These are phyloP conservation scores for Leucozona laternaria DNA, from an alignment of 2,888 invertebrate species.

Conservation along the genomic window DNA sequence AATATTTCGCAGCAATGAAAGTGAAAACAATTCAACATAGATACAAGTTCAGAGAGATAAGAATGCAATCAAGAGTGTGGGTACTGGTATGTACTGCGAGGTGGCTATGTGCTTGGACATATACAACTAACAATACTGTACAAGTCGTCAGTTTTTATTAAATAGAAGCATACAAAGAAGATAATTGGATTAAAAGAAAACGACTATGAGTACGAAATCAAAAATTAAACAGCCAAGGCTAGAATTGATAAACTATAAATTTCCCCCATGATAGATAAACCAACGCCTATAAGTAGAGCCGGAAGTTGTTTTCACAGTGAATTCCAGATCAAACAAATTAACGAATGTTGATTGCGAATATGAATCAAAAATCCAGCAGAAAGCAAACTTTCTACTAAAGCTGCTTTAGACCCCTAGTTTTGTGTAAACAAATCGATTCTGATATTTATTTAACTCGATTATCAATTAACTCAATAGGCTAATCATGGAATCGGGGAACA, in stretches of 20 bases:
- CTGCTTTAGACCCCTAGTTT: background rate
- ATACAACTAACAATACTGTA: background rate
- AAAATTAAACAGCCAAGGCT: slow-evolving; percentile 11
- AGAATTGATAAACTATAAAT: slow-evolving; percentile 11
- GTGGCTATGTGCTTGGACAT: background rate
- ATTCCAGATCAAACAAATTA: slow-evolving; percentile 7
- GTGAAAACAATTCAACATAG: slow-evolving; percentile 11
- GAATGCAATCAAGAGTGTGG: background rate
- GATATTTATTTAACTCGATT: background rate
- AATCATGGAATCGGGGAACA: slow-evolving; percentile 37
- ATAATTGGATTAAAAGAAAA: slow-evolving; percentile 37
- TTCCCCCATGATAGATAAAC: background rate
- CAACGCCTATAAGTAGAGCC: slow-evolving; percentile 15
- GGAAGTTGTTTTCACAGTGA: slow-evolving; percentile 1
- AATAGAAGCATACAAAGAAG: background rate
- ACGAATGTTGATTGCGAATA: background rate
- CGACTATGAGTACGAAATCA: background rate
- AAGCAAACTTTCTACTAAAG: background rate
- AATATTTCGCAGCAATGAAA: background rate
- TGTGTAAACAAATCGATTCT: background rate
- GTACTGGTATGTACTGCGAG: background rate
- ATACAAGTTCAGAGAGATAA: slow-evolving; percentile 14
- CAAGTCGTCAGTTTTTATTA: background rate
- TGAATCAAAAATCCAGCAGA: background rate
- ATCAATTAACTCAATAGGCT: background rate